Evolutionary conservation across 2,113 vertebrate species (phyloP).

Genomic region (Arizona elegans): DNA sequence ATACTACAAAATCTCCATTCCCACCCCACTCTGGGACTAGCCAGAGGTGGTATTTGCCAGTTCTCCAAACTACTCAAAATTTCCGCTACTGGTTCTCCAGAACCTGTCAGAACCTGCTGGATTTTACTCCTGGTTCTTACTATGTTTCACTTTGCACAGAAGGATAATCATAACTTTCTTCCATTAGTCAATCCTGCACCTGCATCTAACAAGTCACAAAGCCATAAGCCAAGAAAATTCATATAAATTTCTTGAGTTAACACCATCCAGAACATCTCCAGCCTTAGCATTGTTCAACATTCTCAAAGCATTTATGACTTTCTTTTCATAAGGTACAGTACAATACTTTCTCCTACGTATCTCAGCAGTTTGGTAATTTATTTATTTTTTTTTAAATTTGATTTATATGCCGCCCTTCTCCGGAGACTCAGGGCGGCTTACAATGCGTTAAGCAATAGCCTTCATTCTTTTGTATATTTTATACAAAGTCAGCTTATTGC

Average conservation of each 20-base stretch:
- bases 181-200: background rate
- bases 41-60: no score
- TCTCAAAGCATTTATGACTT: background rate
- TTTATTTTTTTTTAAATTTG: no score
- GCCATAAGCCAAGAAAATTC: background rate
- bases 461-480: no score
- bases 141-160: background rate
- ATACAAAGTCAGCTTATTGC: no score
- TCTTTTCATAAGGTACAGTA: background rate
- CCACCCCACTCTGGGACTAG: no score
- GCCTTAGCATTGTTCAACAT: background rate
- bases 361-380: background rate
- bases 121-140: background rate
- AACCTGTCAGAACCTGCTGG: no score
- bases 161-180: background rate
- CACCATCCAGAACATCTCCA: background rate
- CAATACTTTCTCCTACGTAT: background rate
- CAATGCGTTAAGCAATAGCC: no score
- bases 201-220: background rate
- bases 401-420: no score
- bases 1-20: no score
- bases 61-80: no score
- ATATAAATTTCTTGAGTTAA: background rate
- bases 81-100: no score
- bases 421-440: no score